Percentiles rank a stretch among this genome's conserved stretches.
These are phyloP conservation scores for Carabus problematicus DNA, from an alignment of 2,888 invertebrate genomes.

Conservation along the genomic window DNA sequence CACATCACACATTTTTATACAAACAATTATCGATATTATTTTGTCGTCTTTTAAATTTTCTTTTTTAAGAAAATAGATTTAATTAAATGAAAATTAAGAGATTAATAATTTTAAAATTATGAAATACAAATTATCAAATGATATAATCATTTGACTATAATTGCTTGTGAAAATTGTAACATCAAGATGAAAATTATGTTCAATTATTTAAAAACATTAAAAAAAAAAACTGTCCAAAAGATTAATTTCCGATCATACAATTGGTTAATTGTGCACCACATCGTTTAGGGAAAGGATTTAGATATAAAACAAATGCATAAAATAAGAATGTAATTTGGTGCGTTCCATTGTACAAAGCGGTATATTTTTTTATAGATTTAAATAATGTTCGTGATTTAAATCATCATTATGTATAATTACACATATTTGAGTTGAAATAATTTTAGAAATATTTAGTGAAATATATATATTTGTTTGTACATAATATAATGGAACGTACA, in stretches of 20 bases:
- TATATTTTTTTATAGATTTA: neutral
- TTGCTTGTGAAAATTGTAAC: neutral
- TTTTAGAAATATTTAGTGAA: neutral
- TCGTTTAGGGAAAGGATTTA: conserved; percentile 20
- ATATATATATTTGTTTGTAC: neutral
- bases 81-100: neutral
- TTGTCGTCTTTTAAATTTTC: conserved; percentile 1
- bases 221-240: too few relatives aligned
- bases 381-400: too few relatives aligned
- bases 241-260: too few relatives aligned
- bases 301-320: conserved; percentile 25
- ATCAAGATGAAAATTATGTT: too few relatives aligned
- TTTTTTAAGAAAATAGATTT: conserved; percentile 8
- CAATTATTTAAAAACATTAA: too few relatives aligned
- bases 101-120: too few relatives aligned
- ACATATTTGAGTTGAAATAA: too few relatives aligned
- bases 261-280: conserved; percentile 16
- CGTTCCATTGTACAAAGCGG: neutral
- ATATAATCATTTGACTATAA: too few relatives aligned
- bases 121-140: too few relatives aligned
- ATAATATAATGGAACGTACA: conserved; percentile 23
- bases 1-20: conserved; percentile 2
- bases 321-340: conserved; percentile 1
- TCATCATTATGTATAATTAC: too few relatives aligned
- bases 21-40: neutral